Percentiles rank a stretch among this genome's conserved stretches.
Conservation (phyloP, 1,140 invertebrate species). For the Wiebesia pumilae region DNA sequence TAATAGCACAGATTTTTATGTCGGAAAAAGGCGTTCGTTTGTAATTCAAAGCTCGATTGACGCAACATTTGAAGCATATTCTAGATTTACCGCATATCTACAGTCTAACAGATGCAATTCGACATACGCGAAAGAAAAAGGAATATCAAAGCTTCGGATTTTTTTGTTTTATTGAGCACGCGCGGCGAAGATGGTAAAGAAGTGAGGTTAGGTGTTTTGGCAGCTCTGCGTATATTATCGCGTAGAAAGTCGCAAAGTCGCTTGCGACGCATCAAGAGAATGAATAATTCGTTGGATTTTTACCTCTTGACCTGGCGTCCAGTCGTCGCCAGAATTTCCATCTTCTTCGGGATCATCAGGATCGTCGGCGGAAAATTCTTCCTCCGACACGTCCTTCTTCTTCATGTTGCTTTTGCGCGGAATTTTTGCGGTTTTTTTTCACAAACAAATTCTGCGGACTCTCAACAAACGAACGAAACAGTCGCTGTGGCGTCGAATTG, state of each 20-base stretch:
- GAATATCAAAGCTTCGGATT: neutral
- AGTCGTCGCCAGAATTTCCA: slow-evolving; percentile 71
- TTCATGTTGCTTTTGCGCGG: slow-evolving; percentile 69
- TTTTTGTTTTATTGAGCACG: slow-evolving; percentile 12
- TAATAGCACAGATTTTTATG: neutral
- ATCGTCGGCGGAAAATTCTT: slow-evolving; percentile 73
- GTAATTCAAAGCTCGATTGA: no score
- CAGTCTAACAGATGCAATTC: neutral
- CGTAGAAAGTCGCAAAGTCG: neutral
- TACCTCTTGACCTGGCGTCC: slow-evolving; percentile 66
- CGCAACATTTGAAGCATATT: no score
- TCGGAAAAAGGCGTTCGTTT: neutral
- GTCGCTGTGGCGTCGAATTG: no score
- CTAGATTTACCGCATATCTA: no score
- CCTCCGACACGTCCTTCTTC: slow-evolving; percentile 73
- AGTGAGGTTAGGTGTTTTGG: neutral
- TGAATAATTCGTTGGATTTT: neutral
- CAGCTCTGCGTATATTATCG: neutral
- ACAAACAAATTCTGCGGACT: neutral
- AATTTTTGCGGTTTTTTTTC: slow-evolving; percentile 66
- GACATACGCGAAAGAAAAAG: neutral
- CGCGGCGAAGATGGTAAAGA: neutral
- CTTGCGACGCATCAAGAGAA: neutral
- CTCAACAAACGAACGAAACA: neutral
- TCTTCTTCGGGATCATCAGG: slow-evolving; percentile 73